Evolutionary conservation across 2,888 invertebrate species (phyloP), one percentile per base, ranked within the genome.

Genomic region (Lochmaea crataegi): DNA sequence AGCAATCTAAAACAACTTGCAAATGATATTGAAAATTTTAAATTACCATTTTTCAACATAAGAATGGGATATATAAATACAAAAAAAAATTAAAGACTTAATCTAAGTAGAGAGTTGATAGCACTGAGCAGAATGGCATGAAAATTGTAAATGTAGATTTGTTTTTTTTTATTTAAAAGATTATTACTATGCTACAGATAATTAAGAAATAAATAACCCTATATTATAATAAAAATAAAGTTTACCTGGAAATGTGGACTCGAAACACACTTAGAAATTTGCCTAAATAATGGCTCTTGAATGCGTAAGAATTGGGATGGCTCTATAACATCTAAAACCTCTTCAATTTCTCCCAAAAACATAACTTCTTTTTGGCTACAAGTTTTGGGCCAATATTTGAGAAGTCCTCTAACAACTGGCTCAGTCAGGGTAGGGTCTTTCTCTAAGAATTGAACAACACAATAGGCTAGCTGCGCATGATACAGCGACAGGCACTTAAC

Each of bases 331-430:
- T 99, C 99, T 87, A 99, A 90, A 84, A 99, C 97, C 89, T 99
- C 99, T 88, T 99, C 99, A 82, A 99, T 94, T 89, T 99, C 99
- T 77, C 98, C 98, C 86, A 99, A 92, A 89, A 99, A 99, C 99
- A 99, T 99, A 80, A 99, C 99, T 89, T 99, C 99, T 87, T 99
- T 99, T 71, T 98, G 98, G 83, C 97, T 97, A 88, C 98, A 97
- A 41, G 98, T 98, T 89, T 98, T 99, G 80, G 99, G 99, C 98
- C 98, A 99, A 88, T 96, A 98, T 87, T 98, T 98, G 83, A 99
- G 90, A 85, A 99, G 90, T 81, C 96, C 95, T 86, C 94, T 93
- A 83, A 99, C 95, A 79, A 99, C 97, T 70, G 96, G 96, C 87
- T 98, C 96, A 76, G 97, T 97, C 79, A 98, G 90, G 81, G 95